phyloP scores from a whole-genome alignment of 2,797 vertebrate genomes.

The Gymnocypris eckloni region DNA sequence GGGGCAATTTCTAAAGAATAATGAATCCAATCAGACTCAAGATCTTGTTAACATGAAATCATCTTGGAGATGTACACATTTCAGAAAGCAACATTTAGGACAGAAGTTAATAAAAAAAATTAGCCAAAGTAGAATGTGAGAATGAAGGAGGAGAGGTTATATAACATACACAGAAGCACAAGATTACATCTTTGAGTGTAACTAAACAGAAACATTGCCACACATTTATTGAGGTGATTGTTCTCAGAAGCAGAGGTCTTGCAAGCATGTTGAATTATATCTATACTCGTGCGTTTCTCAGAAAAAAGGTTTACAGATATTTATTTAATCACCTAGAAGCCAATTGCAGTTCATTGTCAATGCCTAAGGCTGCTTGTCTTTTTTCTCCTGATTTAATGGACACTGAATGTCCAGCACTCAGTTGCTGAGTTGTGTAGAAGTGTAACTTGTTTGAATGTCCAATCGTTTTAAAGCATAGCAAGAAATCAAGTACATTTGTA shows the following conservation, averaged over 20 bases:
- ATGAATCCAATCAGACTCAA: constrained; percentile 75
- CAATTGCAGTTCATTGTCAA: not conserved
- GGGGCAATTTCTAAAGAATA: constrained; percentile 67
- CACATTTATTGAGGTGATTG: constrained; percentile 72
- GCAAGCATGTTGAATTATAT: constrained; percentile 67
- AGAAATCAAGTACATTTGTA: not conserved
- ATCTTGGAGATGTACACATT: constrained; percentile 36
- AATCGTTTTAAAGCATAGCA: not conserved
- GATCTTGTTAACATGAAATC: constrained; percentile 70
- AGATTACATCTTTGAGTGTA: constrained; percentile 45
- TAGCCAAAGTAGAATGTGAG: constrained; percentile 44
- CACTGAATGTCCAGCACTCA: not conserved
- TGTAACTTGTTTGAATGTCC: not conserved
- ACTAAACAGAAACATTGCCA: constrained; percentile 58
- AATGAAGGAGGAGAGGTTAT: not conserved
- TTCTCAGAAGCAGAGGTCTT: constrained; percentile 66
- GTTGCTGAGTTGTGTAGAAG: not conserved
- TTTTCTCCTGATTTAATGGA: not conserved
- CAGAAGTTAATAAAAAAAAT: constrained; percentile 48
- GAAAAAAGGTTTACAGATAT: not conserved
- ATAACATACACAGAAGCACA: not conserved
- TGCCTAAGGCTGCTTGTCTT: not conserved
- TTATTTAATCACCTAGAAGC: not conserved
- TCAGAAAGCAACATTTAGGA: constrained; percentile 18
- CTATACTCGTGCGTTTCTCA: constrained; percentile 65